Conservation (phyloP, 2,797 vertebrate species). For the Peromyscus attwateri region DNA sequence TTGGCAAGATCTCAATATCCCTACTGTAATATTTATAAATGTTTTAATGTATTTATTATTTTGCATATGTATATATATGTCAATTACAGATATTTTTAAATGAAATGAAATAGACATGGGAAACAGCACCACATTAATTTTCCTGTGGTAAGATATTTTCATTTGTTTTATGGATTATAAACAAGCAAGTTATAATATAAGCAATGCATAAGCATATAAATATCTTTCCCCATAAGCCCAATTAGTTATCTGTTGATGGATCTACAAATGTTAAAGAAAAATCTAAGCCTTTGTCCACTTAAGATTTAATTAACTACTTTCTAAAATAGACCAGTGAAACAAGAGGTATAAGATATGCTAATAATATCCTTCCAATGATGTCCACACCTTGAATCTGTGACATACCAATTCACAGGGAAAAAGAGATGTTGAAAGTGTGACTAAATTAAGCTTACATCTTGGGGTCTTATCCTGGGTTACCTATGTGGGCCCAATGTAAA, state of each 20-base stretch:
- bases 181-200: neutral
- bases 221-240: neutral
- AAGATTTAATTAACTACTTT: neutral
- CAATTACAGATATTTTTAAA: neutral
- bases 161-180: neutral
- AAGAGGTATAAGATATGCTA: accelerated
- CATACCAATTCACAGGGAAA: neutral
- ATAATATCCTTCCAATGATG: neutral
- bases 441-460: neutral
- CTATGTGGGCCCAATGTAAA: neutral
- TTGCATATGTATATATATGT: neutral
- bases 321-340: neutral
- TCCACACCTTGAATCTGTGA: neutral
- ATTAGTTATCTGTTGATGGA: neutral
- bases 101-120: neutral
- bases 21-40: neutral
- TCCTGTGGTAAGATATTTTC: neutral
- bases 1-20: neutral
- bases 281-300: neutral
- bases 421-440: neutral
- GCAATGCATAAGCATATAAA: neutral
- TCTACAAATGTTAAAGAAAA: neutral
- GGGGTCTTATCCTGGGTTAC: neutral
- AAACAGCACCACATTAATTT: neutral
- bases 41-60: neutral